Evolutionary conservation across 2,797 vertebrate species (phyloP).

Genomic region (Naso thynnoides): DNA sequence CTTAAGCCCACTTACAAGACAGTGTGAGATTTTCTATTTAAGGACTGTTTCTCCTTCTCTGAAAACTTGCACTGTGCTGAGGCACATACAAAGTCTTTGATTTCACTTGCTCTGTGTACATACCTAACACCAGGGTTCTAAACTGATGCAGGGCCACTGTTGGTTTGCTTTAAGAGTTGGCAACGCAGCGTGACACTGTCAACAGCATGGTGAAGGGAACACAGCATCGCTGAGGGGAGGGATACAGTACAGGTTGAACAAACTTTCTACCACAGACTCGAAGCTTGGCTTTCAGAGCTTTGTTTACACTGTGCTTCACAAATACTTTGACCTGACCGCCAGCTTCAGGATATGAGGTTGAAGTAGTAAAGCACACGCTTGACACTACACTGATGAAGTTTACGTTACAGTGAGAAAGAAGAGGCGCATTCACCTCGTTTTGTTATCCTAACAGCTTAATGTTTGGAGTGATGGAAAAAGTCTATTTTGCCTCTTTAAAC

Average conservation of each 20-base stretch:
- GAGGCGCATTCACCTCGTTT: slow-evolving; percentile 61
- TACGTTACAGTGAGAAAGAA: slow-evolving; percentile 66
- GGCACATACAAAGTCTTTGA: slow-evolving; percentile 84
- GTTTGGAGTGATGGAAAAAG: slow-evolving; percentile 59
- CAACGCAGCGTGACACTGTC: slow-evolving; percentile 60
- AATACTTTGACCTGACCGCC: slow-evolving; percentile 76
- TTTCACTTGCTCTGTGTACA: slow-evolving; percentile 78
- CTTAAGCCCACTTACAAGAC: slow-evolving; percentile 85
- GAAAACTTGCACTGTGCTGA: slow-evolving; percentile 79
- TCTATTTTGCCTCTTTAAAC: slow-evolving; percentile 70
- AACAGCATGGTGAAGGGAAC: slow-evolving; percentile 62
- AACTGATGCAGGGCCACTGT: slow-evolving; percentile 68
- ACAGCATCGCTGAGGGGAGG: slow-evolving; percentile 55
- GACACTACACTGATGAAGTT: slow-evolving; percentile 56
- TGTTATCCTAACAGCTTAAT: slow-evolving; percentile 66
- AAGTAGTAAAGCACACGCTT: slow-evolving; percentile 62
- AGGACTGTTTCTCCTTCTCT: slow-evolving; percentile 82
- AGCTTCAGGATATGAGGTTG: slow-evolving; percentile 63
- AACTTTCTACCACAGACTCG: slow-evolving; percentile 63
- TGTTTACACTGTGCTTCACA: slow-evolving; percentile 68
- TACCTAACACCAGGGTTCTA: slow-evolving; percentile 78
- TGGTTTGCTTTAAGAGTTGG: slow-evolving; percentile 74
- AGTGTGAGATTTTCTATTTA: slow-evolving; percentile 89
- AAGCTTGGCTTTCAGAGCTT: slow-evolving; percentile 47
- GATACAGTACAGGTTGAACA: slow-evolving; percentile 64